Evolutionary conservation across 2,888 invertebrate genomes (phyloP).

Genomic region (Proisotoma minuta): DNA sequence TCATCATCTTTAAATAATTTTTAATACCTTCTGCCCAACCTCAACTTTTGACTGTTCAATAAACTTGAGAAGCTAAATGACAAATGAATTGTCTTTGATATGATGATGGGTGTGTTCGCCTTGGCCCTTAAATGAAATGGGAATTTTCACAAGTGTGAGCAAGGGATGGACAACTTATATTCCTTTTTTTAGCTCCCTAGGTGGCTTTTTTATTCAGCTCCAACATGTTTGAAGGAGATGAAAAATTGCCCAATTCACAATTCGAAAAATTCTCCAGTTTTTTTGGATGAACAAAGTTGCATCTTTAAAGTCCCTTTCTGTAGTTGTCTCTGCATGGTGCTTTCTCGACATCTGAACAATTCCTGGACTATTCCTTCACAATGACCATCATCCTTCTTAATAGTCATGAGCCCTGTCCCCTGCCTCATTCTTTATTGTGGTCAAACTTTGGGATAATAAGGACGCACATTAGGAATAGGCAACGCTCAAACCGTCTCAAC

Average conservation of each 20-base stretch:
- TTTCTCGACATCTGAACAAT: not conserved
- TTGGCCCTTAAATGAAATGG: not conserved
- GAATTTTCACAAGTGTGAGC: too few relatives aligned
- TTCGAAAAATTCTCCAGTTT: constrained; percentile 21
- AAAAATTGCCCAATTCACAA: constrained; percentile 42
- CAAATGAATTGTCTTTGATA: constrained; percentile 34
- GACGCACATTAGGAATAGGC: too few relatives aligned
- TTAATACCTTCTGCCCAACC: not conserved
- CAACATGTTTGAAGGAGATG: constrained; percentile 22
- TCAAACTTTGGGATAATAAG: too few relatives aligned
- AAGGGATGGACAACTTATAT: not conserved
- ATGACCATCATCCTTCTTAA: not conserved
- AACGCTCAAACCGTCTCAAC: too few relatives aligned
- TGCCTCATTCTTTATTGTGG: too few relatives aligned
- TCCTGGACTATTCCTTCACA: not conserved
- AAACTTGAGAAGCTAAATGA: constrained; percentile 20
- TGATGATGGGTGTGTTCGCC: constrained; percentile 27
- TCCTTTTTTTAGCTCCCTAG: constrained; percentile 30
- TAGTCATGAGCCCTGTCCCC: too few relatives aligned
- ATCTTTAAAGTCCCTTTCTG: not conserved
- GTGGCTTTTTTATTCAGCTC: constrained; percentile 38
- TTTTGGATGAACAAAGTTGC: not conserved
- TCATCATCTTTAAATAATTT: constrained; percentile 7
- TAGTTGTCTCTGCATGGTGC: not conserved
- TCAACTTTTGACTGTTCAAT: constrained; percentile 17